Evolutionary conservation across 2,113 vertebrate genomes (phyloP), one percentile per base, ranked within the genome.

Genomic region (Morphnarchus princeps): DNA sequence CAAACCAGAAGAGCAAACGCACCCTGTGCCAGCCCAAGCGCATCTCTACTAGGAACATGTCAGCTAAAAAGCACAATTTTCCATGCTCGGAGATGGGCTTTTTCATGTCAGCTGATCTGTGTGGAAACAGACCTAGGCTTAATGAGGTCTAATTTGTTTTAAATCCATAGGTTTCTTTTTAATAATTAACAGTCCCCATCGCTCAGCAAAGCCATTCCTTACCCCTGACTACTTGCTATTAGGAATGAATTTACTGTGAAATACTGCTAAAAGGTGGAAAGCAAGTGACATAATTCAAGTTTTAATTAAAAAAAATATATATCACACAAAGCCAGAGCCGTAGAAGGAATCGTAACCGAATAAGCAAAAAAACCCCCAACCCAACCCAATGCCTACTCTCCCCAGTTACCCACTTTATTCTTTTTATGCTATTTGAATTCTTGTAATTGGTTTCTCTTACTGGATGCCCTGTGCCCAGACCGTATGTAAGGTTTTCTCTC

Each of bases 111-210:
- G 38, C 52, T 73, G 86, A n/a, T 49, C 92, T 93, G 20, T 52
- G 55, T 81, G 42, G 93, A 94, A 95, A 62, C 42, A 86, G 84
- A 90, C 73, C 82, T 70, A 50, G 9, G 29, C 54, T 97, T 97
- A 96, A 96, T 91, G 94, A 95, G 84, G 78, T 91, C 94, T 95
- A 96, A 97, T 96, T 95, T 93, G 89, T 94, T 97, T 97, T 91
- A 96, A 96, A 97, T 94, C 62, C 87, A 83, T 90, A 95, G 87
- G 78, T 96, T 91, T 94, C 96, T 82, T 96, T 95, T 97, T 94
- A 94, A 96, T 96, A 95, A 97, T 96, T 96, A 97, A 95, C 81
- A 94, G 84, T 86, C 74, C 32, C 19, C 91, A 96, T 95, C 38
- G 34, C 62, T 97, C 97, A 96, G 74, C 69, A 66, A 92, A 96